A percentile compares a stretch with the other conserved stretches of the same genome.
phyloP scores from a whole-genome alignment of 2,797 vertebrate genomes.

The Enteromius afrohamiltoni region DNA sequence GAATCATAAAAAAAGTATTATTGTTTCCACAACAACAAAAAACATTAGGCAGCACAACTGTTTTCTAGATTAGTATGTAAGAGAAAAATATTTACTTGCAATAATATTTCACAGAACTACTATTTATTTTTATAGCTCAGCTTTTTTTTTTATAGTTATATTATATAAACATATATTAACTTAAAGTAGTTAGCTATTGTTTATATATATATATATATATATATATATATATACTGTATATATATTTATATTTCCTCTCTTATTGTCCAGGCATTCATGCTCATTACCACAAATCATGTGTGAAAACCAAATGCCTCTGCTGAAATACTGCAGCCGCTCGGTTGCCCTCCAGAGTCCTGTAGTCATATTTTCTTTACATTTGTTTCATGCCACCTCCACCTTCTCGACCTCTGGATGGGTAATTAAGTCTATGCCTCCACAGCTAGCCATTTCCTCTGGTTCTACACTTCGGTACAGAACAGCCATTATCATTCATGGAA shows the following conservation, averaged over 20 bases:
- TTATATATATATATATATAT: not conserved
- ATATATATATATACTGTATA: too few relatives aligned
- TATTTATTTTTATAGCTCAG: not conserved
- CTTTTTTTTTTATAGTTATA: too few relatives aligned
- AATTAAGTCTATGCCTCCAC: constrained; percentile 63
- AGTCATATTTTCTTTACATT: constrained; percentile 54
- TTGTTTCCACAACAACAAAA: not conserved
- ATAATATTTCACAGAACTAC: not conserved
- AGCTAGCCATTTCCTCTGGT: constrained; percentile 51
- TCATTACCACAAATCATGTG: constrained; percentile 42
- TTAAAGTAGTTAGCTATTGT: not conserved
- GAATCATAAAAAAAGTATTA: not conserved
- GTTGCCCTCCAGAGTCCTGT: constrained; percentile 47
- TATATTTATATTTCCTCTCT: not conserved
- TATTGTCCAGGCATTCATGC: not conserved
- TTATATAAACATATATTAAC: not conserved
- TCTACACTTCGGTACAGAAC: constrained; percentile 47
- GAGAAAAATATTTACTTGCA: not conserved
- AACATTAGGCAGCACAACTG: not conserved
- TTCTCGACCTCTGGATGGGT: constrained; percentile 57
- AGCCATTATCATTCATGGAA: constrained; percentile 47
- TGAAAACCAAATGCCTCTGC: constrained; percentile 15
- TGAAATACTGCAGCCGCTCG: constrained; percentile 35
- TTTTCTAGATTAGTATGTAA: not conserved
- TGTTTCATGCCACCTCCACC: constrained; percentile 53